Evolutionary conservation across 2,113 vertebrate species (phyloP).

Genomic region (Empidonax alnorum): DNA sequence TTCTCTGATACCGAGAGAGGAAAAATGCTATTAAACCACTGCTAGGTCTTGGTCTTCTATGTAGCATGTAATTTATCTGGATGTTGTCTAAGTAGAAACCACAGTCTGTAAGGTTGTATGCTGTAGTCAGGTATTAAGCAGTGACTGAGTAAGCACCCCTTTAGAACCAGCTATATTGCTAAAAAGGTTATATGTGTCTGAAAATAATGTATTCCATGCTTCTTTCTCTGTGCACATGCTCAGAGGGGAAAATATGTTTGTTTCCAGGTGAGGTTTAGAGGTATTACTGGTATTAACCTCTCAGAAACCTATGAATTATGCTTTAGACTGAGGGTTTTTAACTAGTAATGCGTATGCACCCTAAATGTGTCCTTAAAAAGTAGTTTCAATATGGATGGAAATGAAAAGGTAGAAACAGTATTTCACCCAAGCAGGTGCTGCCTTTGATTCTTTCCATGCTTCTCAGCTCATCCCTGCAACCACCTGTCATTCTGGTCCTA

Average conservation of each 20-base stretch:
- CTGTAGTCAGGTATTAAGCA: background rate
- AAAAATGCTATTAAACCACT: background rate
- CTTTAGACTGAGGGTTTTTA: background rate
- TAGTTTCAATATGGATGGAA: background rate
- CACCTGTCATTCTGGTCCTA: background rate
- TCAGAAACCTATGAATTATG: background rate
- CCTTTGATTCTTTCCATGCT: background rate
- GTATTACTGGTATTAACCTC: background rate
- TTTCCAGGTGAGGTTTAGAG: background rate
- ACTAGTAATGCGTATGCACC: background rate
- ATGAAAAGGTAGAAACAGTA: background rate
- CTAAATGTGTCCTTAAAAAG: background rate
- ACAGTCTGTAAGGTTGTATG: background rate
- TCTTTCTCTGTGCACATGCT: background rate
- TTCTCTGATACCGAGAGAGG: background rate
- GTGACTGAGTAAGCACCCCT: background rate
- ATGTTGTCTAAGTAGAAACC: background rate
- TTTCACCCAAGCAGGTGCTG: background rate
- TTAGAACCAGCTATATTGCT: background rate
- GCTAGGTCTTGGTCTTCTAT: background rate
- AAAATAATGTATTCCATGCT: background rate
- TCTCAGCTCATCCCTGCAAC: background rate
- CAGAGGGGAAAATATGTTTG: background rate
- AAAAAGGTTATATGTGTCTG: background rate
- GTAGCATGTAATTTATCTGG: background rate